Conservation (phyloP, 2,113 vertebrate species). For the Pelecanus crispus region DNA sequence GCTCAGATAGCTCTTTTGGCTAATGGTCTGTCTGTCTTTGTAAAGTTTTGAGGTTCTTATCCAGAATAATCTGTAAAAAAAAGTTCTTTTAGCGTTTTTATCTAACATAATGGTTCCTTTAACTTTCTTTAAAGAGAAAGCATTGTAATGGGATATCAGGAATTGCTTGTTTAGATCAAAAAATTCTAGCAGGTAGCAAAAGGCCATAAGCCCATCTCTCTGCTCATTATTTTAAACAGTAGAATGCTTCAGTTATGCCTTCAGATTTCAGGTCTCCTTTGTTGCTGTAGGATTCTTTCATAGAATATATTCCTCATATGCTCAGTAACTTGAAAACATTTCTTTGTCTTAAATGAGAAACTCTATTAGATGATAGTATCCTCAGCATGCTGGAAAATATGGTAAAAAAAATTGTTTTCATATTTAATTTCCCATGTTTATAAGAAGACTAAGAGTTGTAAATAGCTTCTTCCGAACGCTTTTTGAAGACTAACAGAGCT, state of each 20-base stretch:
- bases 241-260: background rate
- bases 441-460: background rate
- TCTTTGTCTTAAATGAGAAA: background rate
- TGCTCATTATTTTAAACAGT: background rate
- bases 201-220: background rate
- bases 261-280: background rate
- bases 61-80: background rate
- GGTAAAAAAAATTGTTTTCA: background rate
- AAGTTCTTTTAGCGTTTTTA: background rate
- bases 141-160: background rate
- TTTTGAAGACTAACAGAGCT: background rate
- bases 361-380: background rate
- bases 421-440: background rate
- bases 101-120: background rate
- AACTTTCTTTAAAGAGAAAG: background rate
- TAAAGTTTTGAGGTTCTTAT: background rate
- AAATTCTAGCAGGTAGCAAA: background rate
- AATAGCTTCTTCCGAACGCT: background rate
- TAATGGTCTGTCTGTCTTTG: background rate
- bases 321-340: background rate
- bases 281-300: background rate
- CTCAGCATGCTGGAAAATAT: background rate
- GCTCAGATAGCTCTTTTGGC: background rate
- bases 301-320: background rate
- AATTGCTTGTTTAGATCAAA: background rate